Base-by-base conservation (phyloP, 2,888 invertebrate genomes). In the Carpatolechia fugitivella region DNA sequence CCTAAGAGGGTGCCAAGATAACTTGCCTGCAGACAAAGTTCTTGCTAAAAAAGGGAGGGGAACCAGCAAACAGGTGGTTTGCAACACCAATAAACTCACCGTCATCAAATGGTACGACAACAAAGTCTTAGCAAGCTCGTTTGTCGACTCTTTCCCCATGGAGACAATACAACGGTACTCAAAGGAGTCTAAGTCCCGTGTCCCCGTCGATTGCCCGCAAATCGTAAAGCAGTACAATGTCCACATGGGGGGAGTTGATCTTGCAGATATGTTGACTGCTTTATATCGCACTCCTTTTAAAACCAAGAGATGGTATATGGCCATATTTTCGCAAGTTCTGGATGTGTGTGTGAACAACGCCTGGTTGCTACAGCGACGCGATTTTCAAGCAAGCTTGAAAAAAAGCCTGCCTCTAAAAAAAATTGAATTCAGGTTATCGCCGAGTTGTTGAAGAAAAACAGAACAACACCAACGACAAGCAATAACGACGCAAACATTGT, bases 51-150 rank as follows among this genome's bases (percentile, higher is more conserved):
- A 47, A 51, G 56, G 50, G 47, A 44, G 53, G 35, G 47, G 47
- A 48, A 6, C 24, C 24, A 24, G 24, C 24, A 24, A 24, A 24
- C 24, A 24, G 24, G 24, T 24, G 24, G 24, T 24, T 24, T 24
- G 24, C 24, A 24, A 24, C 24, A 24, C 24, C 24, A 46, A 47
- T n/a, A 18, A 50, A 1, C 1, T 61, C 1, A 60, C 59, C 4
- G 2, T 61, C 0, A 63, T 59, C 4, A 60, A 48, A 29, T 62
- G 62, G 61, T 36, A 49, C 20, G 61, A 64, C 24, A 62, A 57
- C 24, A 60, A 62, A 40, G 30, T 53, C 1, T 24, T 24, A 24
- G 24, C 24, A 24, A 24, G 24, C 24, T 24, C 24, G 24, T 24
- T 36, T 59, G 1, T 3, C 58, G 20, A 58, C 58, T 5, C 24